A percentile compares a stretch with the other conserved stretches of the same genome.
Evolutionary conservation across 2,113 vertebrate genomes (phyloP).

Genomic region (Vanacampus margaritifer): DNA sequence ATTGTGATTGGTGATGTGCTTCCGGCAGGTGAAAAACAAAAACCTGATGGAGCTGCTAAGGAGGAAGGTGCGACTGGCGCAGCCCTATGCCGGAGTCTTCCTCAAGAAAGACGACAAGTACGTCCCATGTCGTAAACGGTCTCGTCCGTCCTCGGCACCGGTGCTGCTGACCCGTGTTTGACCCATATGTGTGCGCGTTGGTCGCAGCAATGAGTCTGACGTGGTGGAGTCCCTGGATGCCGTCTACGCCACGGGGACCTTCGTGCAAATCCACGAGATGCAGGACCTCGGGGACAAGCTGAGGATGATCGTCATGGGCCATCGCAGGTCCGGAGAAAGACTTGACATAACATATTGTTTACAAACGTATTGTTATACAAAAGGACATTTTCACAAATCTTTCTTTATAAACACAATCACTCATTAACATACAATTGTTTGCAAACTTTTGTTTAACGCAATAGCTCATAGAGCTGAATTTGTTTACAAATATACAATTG

Average conservation of each 20-base stretch:
- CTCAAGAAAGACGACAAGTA: conserved; percentile 92
- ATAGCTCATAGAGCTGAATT: too few species aligned
- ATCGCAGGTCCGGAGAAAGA: conserved; percentile 59
- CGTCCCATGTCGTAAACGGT: conserved; percentile 30
- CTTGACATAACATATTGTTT: background rate
- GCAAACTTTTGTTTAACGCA: too few species aligned
- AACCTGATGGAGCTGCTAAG: conserved; percentile 88
- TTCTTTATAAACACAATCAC: too few species aligned
- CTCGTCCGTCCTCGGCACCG: background rate
- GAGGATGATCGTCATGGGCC: conserved; percentile 98
- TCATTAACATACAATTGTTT: too few species aligned
- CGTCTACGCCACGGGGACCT: conserved; percentile 90
- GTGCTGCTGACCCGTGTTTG: background rate
- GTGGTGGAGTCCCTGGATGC: conserved; percentile 87
- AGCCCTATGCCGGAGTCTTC: conserved; percentile 95
- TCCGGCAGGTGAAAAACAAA: conserved; percentile 89
- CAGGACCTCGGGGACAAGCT: conserved; percentile 96
- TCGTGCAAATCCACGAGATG: conserved; percentile 99
- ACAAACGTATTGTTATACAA: background rate
- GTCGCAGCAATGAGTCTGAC: conserved; percentile 84
- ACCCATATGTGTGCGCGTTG: background rate
- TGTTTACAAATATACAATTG: too few species aligned
- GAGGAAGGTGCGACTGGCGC: conserved; percentile 91
- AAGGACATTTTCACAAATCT: too few species aligned
- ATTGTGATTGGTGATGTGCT: background rate